A percentile compares a stretch with the other conserved stretches of the same genome.
Conservation (phyloP, 2,888 invertebrate genomes). For the Diploptera punctata region DNA sequence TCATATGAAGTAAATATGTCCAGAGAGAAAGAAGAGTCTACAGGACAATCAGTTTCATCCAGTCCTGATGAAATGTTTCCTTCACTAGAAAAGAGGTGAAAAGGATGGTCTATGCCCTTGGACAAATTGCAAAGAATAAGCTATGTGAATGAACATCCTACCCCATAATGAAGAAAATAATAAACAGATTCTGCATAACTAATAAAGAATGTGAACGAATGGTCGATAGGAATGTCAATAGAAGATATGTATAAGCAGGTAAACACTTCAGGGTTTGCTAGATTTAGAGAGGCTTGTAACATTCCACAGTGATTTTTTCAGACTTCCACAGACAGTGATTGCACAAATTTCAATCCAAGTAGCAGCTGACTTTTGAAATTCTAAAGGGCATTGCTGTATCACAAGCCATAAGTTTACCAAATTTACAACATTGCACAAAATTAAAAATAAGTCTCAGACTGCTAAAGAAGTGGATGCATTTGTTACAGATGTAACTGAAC, state of each 20-base stretch:
- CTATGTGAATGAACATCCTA: not conserved
- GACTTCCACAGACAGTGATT: not conserved
- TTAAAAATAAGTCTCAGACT: not conserved
- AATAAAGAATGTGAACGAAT: not conserved
- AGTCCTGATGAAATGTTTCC: not conserved
- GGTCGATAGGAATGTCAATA: not conserved
- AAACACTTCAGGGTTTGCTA: not conserved
- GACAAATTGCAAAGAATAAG: not conserved
- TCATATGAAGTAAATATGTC: not conserved
- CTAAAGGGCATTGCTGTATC: not conserved
- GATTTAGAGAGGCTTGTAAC: not conserved
- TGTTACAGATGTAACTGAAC: too few species aligned
- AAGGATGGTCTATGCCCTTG: not conserved
- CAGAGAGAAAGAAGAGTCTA: not conserved
- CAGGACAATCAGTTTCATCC: not conserved
- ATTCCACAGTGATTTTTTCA: not conserved
- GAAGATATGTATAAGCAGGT: not conserved
- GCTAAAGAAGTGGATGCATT: not conserved
- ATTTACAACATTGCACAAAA: not conserved
- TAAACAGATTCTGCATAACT: not conserved
- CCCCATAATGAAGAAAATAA: not conserved
- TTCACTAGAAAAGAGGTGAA: not conserved
- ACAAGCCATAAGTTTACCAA: not conserved
- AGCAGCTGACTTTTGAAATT: not conserved
- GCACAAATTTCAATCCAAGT: not conserved